Percentiles rank a stretch among this genome's conserved stretches.
Evolutionary conservation across 1,140 invertebrate species (phyloP).

Genomic region (Ganaspis sp.): DNA sequence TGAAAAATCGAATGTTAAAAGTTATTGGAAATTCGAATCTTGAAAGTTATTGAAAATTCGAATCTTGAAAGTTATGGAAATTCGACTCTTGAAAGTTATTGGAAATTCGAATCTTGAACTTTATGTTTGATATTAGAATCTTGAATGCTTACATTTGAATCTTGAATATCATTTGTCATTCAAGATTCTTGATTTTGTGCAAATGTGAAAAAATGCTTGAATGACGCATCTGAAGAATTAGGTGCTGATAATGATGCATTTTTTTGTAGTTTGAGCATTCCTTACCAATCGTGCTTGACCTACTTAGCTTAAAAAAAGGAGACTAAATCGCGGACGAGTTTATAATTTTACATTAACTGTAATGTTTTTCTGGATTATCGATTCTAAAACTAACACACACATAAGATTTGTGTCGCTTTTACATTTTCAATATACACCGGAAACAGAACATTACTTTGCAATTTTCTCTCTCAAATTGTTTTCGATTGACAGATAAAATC

Average conservation of each 20-base stretch:
- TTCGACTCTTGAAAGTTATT: no score
- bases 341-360: constrained; percentile 10
- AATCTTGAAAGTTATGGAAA: no score
- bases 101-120: no score
- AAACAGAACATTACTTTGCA: neutral
- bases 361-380: constrained; percentile 17
- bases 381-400: neutral
- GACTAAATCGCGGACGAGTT: constrained; percentile 13
- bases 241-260: constrained; percentile 8
- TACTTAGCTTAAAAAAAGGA: constrained; percentile 26
- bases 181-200: no score
- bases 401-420: neutral
- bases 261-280: constrained; percentile 11
- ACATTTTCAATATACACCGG: neutral
- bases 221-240: neutral
- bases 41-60: no score
- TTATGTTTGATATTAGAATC: no score
- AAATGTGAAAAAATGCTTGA: neutral
- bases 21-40: no score
- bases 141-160: no score
- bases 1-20: no score
- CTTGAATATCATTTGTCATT: no score
- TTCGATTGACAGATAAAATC: no score
- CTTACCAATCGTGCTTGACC: constrained; percentile 9
- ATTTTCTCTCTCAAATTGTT: no score